Evolutionary conservation across 1,140 invertebrate species (phyloP).

Genomic region (Metaphire vulgaris): DNA sequence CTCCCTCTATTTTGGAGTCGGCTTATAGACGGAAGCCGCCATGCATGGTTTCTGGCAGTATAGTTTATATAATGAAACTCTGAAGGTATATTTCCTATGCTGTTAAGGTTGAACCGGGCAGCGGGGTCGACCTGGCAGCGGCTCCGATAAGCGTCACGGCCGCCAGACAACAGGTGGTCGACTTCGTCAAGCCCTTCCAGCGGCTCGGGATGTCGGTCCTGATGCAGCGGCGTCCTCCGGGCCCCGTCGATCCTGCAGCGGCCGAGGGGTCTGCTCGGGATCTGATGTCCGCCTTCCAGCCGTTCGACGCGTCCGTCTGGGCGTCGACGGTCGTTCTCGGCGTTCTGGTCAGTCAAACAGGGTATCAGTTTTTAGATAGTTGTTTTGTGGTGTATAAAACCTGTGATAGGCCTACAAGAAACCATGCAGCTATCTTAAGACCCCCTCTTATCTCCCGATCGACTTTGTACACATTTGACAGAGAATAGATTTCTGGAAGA

Average conservation of each 20-base stretch:
- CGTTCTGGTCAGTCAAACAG: background rate
- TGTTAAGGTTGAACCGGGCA: background rate
- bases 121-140: conserved; percentile 29
- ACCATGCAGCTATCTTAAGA: too few species aligned
- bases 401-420: too few species aligned
- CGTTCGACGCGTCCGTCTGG: background rate
- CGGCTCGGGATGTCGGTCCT: conserved; percentile 29
- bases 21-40: too few species aligned
- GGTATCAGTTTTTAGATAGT: too few species aligned
- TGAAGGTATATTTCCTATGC: too few species aligned
- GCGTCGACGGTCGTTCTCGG: background rate
- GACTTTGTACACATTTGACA: too few species aligned
- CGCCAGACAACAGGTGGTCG: conserved; percentile 25
- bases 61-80: too few species aligned
- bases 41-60: too few species aligned
- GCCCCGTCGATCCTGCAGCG: background rate
- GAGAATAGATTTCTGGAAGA: too few species aligned
- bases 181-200: conserved; percentile 30
- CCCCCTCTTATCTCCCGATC: too few species aligned
- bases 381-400: too few species aligned
- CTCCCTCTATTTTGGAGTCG: too few species aligned
- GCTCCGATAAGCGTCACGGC: conserved; percentile 26
- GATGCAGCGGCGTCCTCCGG: conserved; percentile 20
- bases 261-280: background rate
- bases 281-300: background rate